phyloP scores from a whole-genome alignment of 2,888 invertebrate genomes.

The Tenodera sinensis region DNA sequence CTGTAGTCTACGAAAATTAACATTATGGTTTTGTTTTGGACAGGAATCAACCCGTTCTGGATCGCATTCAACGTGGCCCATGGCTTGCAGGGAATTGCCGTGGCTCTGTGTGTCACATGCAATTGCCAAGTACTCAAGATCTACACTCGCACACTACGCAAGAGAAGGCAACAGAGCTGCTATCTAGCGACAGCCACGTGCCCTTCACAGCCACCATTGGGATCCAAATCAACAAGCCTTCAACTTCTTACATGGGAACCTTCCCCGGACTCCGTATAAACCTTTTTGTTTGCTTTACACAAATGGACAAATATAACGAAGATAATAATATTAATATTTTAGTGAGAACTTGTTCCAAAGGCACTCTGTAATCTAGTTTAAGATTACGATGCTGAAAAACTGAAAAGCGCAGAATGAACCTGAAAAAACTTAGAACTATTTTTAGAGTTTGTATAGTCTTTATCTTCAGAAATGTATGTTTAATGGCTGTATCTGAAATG shows the following conservation, averaged over 20 bases:
- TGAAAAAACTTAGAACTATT: not conserved
- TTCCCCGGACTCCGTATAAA: constrained; percentile 45
- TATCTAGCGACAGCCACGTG: constrained; percentile 27
- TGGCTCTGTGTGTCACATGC: constrained; percentile 60
- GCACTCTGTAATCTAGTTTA: not conserved
- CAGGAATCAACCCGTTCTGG: constrained; percentile 42
- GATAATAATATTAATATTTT: not conserved
- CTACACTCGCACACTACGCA: constrained; percentile 40
- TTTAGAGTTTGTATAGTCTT: not conserved
- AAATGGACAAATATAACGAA: not conserved
- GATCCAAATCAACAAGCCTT: constrained; percentile 45
- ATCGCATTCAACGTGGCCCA: constrained; percentile 48
- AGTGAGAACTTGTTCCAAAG: not conserved
- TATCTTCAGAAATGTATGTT: not conserved
- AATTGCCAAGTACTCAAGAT: constrained; percentile 53
- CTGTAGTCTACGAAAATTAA: not conserved
- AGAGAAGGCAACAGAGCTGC: constrained; percentile 28
- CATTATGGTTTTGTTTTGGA: constrained; percentile 23
- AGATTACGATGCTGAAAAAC: not conserved
- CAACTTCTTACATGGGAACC: constrained; percentile 48
- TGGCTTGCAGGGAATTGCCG: constrained; percentile 56
- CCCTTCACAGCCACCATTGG: constrained; percentile 30
- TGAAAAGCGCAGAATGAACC: not conserved
- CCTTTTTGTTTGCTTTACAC: not conserved
- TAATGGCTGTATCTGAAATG: not conserved